Base-by-base conservation (phyloP, 2,113 vertebrate genomes). In the Labrus mixtus region DNA sequence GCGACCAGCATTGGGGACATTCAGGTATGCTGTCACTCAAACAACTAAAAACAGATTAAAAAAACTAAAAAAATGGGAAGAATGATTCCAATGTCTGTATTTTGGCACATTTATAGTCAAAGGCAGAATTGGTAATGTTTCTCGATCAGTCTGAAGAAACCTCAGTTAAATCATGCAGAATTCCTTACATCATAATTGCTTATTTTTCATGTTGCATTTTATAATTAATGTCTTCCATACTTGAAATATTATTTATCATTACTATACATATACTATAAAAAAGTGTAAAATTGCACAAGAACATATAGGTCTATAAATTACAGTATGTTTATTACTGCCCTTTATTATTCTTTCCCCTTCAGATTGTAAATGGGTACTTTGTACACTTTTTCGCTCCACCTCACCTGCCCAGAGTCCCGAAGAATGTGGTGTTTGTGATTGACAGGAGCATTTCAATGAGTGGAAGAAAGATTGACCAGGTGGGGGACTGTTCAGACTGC, bases 291-390 rank as follows among this genome's bases (percentile, higher is more conserved):
- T 48, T 61, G 8, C 43, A 13, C 19, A n/a, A 48, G 3, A 20
- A 23, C 5, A 0, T 39, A 33, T 33, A 33, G 1, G 29, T 33
- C 29, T 29, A 48, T 41, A 22, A 23, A 20, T 25, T 65, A 3
- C 4, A 11, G 3, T 1, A 55, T 36, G 19, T 2, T 19, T 7
- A 25, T 25, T 15, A 56, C 54, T 25, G 23, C 54, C 9, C 6
- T 16, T 15, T 7, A 7, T 57, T 13, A 33, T 16, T 58, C 8
- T 58, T 33, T 56, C 60, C 50, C 23, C 33, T 76, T 74, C 88
- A 95, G 95, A 79, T 95, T 67, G 89, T 91, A 37, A 95, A 95
- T 13, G 94, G 94, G 41, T 94, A 95, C 73, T 95, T 95, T 87
- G 95, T 95, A 56, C 95, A 95, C 73, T 95, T 88, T 78, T 95